These are phyloP conservation scores for Crocallis elinguaria DNA, from an alignment of 2,888 invertebrate species.

Conservation along the genomic window DNA sequence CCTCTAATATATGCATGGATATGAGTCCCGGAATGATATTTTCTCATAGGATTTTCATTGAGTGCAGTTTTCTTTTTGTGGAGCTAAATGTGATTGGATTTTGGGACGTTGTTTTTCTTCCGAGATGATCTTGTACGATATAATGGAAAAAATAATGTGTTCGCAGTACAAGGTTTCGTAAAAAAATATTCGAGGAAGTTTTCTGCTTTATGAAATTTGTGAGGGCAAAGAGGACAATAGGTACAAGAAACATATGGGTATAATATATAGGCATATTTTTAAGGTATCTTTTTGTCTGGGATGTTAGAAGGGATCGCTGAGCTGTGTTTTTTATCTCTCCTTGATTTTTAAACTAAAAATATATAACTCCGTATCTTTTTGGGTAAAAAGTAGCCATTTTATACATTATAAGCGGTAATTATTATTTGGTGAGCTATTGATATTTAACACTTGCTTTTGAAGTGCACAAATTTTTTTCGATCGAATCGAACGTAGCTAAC, in stretches of 20 bases:
- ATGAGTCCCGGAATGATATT: conserved; percentile 9
- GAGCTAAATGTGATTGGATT: conserved; percentile 24
- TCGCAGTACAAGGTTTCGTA: conserved; percentile 21
- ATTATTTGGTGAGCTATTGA: too few species aligned
- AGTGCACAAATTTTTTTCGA: too few species aligned
- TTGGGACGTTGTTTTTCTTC: conserved; percentile 24
- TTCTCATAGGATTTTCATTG: conserved; percentile 10
- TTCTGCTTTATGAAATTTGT: conserved; percentile 11
- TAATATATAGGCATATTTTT: conserved; percentile 1
- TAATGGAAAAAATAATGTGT: conserved; percentile 28
- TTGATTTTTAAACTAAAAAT: background rate
- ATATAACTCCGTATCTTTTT: background rate
- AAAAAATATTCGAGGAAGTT: conserved; percentile 19
- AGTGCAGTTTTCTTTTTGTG: conserved; percentile 5
- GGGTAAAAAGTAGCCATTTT: too few species aligned
- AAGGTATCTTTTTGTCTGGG: background rate
- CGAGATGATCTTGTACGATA: conserved; percentile 22
- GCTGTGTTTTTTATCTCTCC: background rate
- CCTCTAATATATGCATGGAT: conserved; percentile 23
- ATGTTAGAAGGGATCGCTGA: background rate
- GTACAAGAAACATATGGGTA: conserved; percentile 17
- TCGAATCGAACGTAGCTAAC: too few species aligned
- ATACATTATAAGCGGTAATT: too few species aligned
- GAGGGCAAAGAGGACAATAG: conserved; percentile 15
- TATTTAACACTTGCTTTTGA: too few species aligned